Percentiles rank a stretch among this genome's conserved stretches.
Evolutionary conservation across 2,113 vertebrate genomes (phyloP).

Genomic region (Porphyrio hochstetteri): DNA sequence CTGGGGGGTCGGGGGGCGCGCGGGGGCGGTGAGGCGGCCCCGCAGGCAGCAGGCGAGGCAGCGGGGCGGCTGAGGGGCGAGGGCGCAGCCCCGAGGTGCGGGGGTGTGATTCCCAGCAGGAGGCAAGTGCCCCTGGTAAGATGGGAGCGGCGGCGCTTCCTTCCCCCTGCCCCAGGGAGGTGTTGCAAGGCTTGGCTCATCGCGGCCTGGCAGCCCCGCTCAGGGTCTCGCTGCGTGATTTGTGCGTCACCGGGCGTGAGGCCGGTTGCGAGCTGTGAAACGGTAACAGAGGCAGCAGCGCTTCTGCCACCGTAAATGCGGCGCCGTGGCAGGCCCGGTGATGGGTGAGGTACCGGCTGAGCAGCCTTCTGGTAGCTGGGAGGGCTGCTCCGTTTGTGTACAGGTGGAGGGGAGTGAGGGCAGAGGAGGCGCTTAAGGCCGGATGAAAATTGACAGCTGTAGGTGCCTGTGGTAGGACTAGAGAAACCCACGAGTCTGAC

Average conservation of each 20-base stretch:
- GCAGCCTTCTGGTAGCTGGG: background rate
- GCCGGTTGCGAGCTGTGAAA: background rate
- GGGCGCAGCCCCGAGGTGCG: background rate
- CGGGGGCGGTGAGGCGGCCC: background rate
- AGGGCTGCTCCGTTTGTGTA: accelerated
- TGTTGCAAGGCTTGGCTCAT: background rate
- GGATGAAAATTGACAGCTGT: background rate
- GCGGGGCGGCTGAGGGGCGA: background rate
- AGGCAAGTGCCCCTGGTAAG: accelerated
- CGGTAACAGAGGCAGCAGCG: accelerated
- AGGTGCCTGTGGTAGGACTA: accelerated
- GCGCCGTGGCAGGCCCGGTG: background rate
- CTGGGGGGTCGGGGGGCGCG: background rate
- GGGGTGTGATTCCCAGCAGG: background rate
- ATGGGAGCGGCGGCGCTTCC: background rate
- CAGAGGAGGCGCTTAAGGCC: background rate
- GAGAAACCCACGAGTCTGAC: background rate
- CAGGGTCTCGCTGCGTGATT: background rate
- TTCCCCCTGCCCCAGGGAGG: background rate
- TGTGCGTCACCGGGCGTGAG: background rate
- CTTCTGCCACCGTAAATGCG: accelerated
- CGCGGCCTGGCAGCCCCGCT: background rate
- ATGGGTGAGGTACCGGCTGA: background rate
- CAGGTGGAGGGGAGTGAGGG: background rate
- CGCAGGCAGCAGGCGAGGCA: background rate